phyloP scores from a whole-genome alignment of 2,113 vertebrate genomes.

The Odobenus rosmarus region DNA sequence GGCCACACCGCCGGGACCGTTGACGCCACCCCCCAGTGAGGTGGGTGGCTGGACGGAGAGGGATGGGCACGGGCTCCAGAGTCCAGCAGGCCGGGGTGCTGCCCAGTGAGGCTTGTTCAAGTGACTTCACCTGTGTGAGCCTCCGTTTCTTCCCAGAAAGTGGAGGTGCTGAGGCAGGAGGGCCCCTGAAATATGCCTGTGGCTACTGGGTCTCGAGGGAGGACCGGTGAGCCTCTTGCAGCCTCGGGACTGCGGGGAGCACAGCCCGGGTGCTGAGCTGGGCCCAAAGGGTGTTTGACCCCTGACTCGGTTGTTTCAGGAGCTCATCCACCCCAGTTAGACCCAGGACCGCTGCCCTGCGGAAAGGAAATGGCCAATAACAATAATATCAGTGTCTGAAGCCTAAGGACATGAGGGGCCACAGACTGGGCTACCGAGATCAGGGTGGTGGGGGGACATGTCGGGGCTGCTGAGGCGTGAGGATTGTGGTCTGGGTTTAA shows the following conservation, averaged over 20 bases:
- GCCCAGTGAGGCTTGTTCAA: background rate
- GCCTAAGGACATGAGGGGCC: accelerated
- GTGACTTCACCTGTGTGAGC: background rate
- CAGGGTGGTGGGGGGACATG: background rate
- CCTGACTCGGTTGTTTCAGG: too few species aligned
- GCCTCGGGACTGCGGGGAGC: background rate
- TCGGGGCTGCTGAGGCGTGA: accelerated
- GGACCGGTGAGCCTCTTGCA: background rate
- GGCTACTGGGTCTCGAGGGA: background rate
- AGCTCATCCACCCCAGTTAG: background rate
- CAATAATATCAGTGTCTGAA: accelerated
- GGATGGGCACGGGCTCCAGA: background rate
- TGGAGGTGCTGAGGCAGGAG: accelerated
- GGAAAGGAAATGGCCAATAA: background rate
- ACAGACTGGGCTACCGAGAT: accelerated
- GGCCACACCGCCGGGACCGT: accelerated
- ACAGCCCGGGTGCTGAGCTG: accelerated
- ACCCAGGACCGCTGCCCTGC: background rate
- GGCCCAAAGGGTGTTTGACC: accelerated
- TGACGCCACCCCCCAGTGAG: accelerated
- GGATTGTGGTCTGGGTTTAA: background rate
- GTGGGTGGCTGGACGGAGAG: accelerated
- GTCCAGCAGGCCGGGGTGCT: background rate
- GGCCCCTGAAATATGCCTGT: accelerated
- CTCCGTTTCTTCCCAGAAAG: background rate